phyloP scores from a whole-genome alignment of 2,888 invertebrate species.

The Octonoba sinensis region DNA sequence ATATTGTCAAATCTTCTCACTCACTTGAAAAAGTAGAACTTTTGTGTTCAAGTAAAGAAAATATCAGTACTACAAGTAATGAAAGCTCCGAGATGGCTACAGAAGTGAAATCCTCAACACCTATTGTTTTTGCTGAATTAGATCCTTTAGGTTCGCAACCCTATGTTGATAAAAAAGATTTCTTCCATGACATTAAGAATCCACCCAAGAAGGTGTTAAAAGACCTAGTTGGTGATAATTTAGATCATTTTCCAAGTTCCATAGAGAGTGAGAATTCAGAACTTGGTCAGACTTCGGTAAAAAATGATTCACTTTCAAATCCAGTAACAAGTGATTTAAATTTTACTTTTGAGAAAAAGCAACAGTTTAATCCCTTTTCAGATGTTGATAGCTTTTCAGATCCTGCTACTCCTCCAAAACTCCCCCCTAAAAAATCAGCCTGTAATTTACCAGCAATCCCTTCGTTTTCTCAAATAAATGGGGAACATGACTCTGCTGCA shows the following conservation, averaged over 20 bases:
- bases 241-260: conserved; percentile 63
- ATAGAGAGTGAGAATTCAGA: conserved; percentile 2
- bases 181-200: conserved; percentile 95
- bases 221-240: conserved; percentile 78
- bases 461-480: neutral
- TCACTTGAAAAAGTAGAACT: neutral
- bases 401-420: conserved; percentile 18
- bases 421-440: conserved; percentile 31
- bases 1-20: conserved; percentile 1
- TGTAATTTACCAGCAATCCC: neutral
- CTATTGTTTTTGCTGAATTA: conserved; percentile 88
- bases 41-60: neutral
- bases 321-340: neutral
- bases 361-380: neutral
- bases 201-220: conserved; percentile 93
- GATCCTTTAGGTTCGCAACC: conserved; percentile 94
- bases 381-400: no score
- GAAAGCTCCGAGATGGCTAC: neutral
- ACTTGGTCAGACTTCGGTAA: neutral
- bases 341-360: neutral
- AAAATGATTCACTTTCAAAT: no score
- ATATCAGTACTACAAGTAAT: neutral
- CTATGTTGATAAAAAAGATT: conserved; percentile 94
- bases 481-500: neutral
- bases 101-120: conserved; percentile 26